phyloP scores from a whole-genome alignment of 2,888 invertebrate species.

The Sesamia inferens region DNA sequence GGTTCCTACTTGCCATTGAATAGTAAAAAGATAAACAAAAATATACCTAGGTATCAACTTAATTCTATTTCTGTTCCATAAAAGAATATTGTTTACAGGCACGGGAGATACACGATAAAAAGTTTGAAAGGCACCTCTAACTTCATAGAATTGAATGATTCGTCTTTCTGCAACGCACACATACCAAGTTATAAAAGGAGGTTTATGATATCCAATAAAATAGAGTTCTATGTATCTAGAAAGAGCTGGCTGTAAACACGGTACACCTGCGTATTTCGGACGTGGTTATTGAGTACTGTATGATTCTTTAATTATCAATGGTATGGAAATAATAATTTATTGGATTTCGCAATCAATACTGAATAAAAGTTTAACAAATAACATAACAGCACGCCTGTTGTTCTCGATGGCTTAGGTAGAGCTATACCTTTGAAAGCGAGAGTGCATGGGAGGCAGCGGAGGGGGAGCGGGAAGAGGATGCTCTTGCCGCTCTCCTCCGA shows the following conservation, averaged over 20 bases:
- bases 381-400: neutral
- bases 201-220: conserved; percentile 46
- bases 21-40: neutral
- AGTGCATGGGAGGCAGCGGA: too few relatives aligned
- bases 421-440: too few relatives aligned
- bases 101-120: neutral
- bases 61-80: neutral
- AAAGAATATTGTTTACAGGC: neutral
- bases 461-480: too few relatives aligned
- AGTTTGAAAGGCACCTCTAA: conserved; percentile 23
- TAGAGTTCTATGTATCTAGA: conserved; percentile 32
- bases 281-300: neutral
- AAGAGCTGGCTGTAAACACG: conserved; percentile 1
- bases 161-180: conserved; percentile 17
- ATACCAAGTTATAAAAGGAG: conserved; percentile 24
- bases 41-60: neutral
- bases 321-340: neutral
- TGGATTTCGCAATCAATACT: neutral
- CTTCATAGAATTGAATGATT: conserved; percentile 28
- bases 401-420: neutral
- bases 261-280: neutral
- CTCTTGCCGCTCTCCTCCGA: too few relatives aligned
- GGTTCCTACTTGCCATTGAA: too few relatives aligned
- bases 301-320: neutral
- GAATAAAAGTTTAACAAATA: neutral